Conservation (phyloP, 1,140 invertebrate genomes). For the Saccostrea echinata region DNA sequence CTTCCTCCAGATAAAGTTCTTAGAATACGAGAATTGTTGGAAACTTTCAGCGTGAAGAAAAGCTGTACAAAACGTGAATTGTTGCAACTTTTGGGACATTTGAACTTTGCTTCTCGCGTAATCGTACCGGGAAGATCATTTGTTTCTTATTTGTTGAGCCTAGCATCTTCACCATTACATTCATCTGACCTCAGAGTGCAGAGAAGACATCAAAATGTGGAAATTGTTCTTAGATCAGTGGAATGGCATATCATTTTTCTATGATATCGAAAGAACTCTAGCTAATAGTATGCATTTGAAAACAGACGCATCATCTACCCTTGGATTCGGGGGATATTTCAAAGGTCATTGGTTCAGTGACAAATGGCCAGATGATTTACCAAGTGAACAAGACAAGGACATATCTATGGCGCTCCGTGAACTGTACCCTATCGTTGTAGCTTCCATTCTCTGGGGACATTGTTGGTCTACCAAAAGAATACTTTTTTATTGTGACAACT, state of each 20-base stretch:
- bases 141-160: constrained; percentile 31
- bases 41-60: constrained; percentile 12
- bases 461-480: constrained; percentile 40
- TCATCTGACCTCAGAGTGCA: constrained; percentile 33
- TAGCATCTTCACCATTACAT: constrained; percentile 48
- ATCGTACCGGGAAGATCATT: constrained; percentile 42
- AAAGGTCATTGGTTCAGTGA: constrained; percentile 46
- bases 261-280: background rate
- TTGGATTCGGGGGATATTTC: constrained; percentile 48
- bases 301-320: constrained; percentile 41
- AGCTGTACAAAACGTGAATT: constrained; percentile 53
- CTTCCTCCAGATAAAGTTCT: constrained; percentile 43
- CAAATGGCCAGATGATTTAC: constrained; percentile 30
- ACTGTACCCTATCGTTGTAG: constrained; percentile 51
- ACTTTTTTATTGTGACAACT: constrained; percentile 57
- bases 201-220: constrained; percentile 50
- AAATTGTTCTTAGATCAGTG: constrained; percentile 42
- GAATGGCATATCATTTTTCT: constrained; percentile 54
- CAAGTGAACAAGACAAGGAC: background rate
- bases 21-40: constrained; percentile 13
- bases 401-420: constrained; percentile 49
- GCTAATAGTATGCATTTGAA: constrained; percentile 17
- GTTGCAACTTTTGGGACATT: constrained; percentile 43
- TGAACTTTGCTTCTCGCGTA: constrained; percentile 44
- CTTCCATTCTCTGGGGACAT: constrained; percentile 55